Conservation (phyloP, 2,888 invertebrate species). For the Aphodius granarius region DNA sequence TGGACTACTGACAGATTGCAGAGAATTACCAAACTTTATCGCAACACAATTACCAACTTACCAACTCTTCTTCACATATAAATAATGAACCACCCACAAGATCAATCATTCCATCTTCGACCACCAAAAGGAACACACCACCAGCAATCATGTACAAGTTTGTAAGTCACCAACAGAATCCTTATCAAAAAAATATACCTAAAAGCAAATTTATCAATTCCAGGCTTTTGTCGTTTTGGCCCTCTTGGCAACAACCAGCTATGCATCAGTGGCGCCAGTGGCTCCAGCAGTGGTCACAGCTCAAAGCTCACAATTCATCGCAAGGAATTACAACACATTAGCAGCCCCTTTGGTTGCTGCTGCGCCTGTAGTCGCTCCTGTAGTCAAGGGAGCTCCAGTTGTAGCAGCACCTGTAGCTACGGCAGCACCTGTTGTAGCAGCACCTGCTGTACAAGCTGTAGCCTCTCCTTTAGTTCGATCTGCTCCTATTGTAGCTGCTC, state of each 20-base stretch:
- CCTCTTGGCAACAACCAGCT: slow-evolving; percentile 39
- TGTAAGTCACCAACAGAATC: background rate
- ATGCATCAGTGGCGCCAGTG: slow-evolving; percentile 42
- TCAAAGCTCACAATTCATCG: slow-evolving; percentile 65
- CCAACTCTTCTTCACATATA: background rate
- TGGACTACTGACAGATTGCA: background rate
- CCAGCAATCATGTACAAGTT: background rate
- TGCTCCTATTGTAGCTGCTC: slow-evolving; percentile 48
- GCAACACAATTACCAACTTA: background rate
- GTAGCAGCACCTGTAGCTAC: slow-evolving; percentile 49
- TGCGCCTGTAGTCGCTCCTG: slow-evolving; percentile 44
- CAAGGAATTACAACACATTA: slow-evolving; percentile 64
- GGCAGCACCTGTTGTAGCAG: slow-evolving; percentile 45
- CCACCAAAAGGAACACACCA: background rate
- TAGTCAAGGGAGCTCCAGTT: slow-evolving; percentile 45
- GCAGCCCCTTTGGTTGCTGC: slow-evolving; percentile 50
- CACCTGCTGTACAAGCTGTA: slow-evolving; percentile 43
- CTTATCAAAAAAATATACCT: background rate
- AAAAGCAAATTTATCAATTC: background rate
- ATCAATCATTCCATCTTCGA: background rate
- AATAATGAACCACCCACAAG: background rate
- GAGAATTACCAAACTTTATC: background rate
- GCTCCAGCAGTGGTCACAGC: slow-evolving; percentile 60
- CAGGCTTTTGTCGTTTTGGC: background rate
- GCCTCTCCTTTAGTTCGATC: slow-evolving; percentile 39